These are phyloP conservation scores for Linepithema humile DNA, from an alignment of 1,140 invertebrate species.

Conservation along the genomic window DNA sequence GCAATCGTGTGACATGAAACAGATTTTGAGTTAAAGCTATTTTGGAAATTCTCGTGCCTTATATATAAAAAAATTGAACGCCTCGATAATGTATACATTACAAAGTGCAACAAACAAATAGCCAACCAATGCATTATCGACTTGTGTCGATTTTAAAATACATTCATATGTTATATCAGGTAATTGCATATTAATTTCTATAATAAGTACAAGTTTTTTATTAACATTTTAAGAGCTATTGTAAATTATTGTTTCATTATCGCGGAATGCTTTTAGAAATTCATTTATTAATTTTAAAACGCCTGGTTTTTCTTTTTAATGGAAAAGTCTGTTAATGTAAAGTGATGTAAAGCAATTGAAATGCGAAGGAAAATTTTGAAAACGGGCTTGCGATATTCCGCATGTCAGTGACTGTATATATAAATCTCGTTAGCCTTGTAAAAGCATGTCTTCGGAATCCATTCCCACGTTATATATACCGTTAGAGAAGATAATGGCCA, in stretches of 20 bases:
- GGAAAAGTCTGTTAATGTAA: conserved; percentile 41
- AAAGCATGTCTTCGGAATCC: conserved; percentile 63
- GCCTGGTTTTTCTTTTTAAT: conserved; percentile 43
- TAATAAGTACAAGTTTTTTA: background rate
- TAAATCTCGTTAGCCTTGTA: conserved; percentile 61
- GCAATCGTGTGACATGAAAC: background rate
- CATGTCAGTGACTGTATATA: conserved; percentile 39
- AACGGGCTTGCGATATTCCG: conserved; percentile 54
- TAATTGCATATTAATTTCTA: conserved; percentile 6
- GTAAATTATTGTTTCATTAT: background rate
- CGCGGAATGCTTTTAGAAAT: background rate
- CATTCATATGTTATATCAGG: background rate
- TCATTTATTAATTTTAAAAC: background rate
- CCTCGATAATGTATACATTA: background rate
- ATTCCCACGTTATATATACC: conserved; percentile 65
- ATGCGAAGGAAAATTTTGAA: conserved; percentile 37
- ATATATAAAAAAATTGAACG: conserved; percentile 14
- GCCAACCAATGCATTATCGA: background rate
- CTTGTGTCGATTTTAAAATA: background rate
- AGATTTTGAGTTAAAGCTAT: background rate
- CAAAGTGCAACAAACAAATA: background rate
- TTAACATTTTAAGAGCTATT: background rate
- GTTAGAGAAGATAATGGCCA: conserved; percentile 51
- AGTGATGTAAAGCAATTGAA: background rate
- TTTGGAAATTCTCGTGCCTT: conserved; percentile 29